Base-by-base conservation (phyloP, 2,113 vertebrate species). In the Talpa occidentalis region DNA sequence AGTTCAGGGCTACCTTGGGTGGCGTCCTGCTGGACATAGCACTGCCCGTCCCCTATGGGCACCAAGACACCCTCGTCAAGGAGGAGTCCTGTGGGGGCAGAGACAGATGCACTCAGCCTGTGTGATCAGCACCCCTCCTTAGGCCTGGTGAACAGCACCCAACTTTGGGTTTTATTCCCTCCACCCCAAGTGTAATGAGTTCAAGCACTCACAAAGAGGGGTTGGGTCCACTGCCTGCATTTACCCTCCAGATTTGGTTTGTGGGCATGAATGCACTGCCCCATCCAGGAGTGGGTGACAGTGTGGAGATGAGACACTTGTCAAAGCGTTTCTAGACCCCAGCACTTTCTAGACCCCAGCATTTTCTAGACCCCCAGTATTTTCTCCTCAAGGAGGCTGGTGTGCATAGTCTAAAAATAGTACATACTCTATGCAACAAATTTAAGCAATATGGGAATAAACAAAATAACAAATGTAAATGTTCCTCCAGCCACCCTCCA, bases 201-300 rank as follows among this genome's bases (percentile, higher is more conserved):
- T 62, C 91, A 89, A 95, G 95, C 91, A 77, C 95, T 96, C 35
- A 1, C 0, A 26, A 96, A 95, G 81, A 93, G 73, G 56, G 96
- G 69, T 0, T 40, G 44, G 67, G 72, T 24, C 26, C 85, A 79
- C 82, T 66, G 35, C 44, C 91, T 28, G 60, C 42, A 42, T 91
- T 85, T 82, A 86, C 81, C 92, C 85, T 37, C 9, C 1, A 8
- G 56, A 37, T 40, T 30, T 21, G 16, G 62, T 60, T 74, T 77
- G 88, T 66, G n/a, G 6, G 1, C 69, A 22, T 2, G 37, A 82
- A 5, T n/a, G 10, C 0, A 32, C 67, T 14, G 2, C 30, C 5
- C 19, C 32, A 30, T 21, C 15, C 30, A 30, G 32, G 24, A 70
- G 54, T 28, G 32, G 10, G 3, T 12, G 15, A 17, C 22, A 22